These are phyloP conservation scores for Mnemiopsis leidyi DNA, from an alignment of 37 sponge, comb jelly and placozoan genomes.

Conservation along the genomic window DNA sequence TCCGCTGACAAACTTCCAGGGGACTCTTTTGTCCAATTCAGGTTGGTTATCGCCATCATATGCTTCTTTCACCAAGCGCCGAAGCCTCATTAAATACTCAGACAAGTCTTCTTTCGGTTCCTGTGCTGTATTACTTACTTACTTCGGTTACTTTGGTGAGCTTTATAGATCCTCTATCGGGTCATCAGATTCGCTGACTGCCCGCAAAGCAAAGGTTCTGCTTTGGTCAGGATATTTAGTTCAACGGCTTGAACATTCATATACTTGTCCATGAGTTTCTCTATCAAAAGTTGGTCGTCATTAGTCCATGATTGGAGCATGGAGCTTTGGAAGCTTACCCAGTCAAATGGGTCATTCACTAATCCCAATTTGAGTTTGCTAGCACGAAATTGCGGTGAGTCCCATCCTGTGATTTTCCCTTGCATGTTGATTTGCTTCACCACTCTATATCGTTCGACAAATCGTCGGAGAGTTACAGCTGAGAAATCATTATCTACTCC, in stretches of 20 bases:
- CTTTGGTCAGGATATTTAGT: no score
- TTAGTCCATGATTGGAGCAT: neutral
- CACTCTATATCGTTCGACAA: neutral
- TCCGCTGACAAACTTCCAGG: neutral
- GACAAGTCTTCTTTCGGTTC: neutral
- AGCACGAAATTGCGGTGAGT: neutral
- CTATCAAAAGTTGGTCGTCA: neutral
- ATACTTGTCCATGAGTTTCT: neutral
- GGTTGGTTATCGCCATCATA: neutral
- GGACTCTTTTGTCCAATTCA: neutral
- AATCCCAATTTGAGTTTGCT: neutral
- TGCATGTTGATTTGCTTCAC: neutral
- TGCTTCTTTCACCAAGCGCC: neutral
- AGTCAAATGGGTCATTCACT: neutral
- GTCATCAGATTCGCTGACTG: no score
- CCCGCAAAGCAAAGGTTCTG: no score
- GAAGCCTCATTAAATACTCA: neutral
- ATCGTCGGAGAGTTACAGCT: neutral
- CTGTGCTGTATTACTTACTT: no score
- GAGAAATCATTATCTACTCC: neutral
- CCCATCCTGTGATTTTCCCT: constrained; percentile 6
- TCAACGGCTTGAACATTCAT: neutral
- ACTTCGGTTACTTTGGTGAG: no score
- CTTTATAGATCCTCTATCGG: no score
- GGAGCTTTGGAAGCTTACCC: neutral